These are phyloP conservation scores for Torymus tubicola DNA, from an alignment of 2,888 invertebrate genomes.

Conservation along the genomic window DNA sequence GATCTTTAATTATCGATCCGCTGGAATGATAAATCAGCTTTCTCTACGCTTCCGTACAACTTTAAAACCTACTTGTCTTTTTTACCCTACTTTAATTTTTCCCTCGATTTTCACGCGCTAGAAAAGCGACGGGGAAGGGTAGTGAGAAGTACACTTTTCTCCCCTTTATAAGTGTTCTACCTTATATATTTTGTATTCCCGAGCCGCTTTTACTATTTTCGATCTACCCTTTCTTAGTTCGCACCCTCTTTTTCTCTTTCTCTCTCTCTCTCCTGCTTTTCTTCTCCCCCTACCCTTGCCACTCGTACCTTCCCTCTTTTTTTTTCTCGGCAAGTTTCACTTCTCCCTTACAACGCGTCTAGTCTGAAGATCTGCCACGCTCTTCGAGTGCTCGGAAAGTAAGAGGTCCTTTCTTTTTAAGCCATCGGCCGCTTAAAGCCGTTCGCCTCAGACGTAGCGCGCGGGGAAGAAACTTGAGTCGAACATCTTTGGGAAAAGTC, in stretches of 20 bases:
- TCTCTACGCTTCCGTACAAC: conserved; percentile 25
- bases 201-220: conserved; percentile 33
- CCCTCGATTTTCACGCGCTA: neutral
- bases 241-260: neutral
- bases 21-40: conserved; percentile 18
- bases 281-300: neutral
- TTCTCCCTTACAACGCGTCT: conserved; percentile 11
- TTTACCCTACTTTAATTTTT: neutral
- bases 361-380: conserved; percentile 38
- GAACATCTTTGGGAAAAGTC: conserved; percentile 27
- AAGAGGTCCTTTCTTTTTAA: conserved; percentile 55
- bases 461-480: conserved; percentile 14
- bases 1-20: conserved; percentile 58
- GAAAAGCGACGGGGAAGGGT: neutral
- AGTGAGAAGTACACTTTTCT: neutral
- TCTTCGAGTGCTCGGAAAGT: conserved; percentile 32
- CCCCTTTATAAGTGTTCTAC: conserved; percentile 7
- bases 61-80: neutral
- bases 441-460: conserved; percentile 15
- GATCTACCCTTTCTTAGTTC: conserved; percentile 11
- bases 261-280: conserved; percentile 1
- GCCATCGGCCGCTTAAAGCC: conserved; percentile 43
- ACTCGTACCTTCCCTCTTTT: neutral
- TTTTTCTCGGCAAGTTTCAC: conserved; percentile 23
- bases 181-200: neutral